Evolutionary conservation across 2,113 vertebrate species (phyloP), one percentile per base, ranked within the genome.

Genomic region (Hydrolagus affinis): DNA sequence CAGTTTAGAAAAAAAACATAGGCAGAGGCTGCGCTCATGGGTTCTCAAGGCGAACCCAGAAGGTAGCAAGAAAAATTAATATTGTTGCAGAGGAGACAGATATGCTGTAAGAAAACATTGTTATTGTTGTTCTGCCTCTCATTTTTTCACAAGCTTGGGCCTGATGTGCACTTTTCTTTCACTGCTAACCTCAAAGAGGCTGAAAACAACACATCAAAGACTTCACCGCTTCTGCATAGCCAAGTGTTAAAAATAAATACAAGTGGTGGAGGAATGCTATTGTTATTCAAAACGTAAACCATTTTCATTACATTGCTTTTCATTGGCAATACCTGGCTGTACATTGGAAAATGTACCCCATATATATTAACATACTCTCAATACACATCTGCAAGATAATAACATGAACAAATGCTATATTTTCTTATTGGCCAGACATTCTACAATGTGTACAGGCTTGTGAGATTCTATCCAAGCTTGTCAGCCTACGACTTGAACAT

Each of bases 401-500:
- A 25, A 75, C 56, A 21, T 57, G 32, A 75, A 75, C 32, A 75
- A 56, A 56, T 19, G 30, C 23, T 57, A 60, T 25, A 60, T 60
- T 59, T 62, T 56, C 21, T 78, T 60, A 60, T 60, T 75, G 21
- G 57, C n/a, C 75, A 59, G 56, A 60, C 25, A 78, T 60, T 59
- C 57, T 78, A 21, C 56, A 59, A 78, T 19, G 56, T 75, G 73
- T 57, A 56, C 32, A 44, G 19, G 15, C 32, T 75, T 75, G 73
- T 75, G 73, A 30, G 73, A 57, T 30, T 17, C 32, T 56, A 75
- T 56, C 73, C 56, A 75, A 75, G 32, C 73, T 78, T 60, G 75
- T 78, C 75, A 60, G 14, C 56, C 19, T 60, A 78, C 11, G n/a
- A 78, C 57, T 78, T n/a, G 23, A n/a, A 78, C 56, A 44, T 32